Conservation (phyloP, 2,888 invertebrate species). For the Cerastis leucographa region DNA sequence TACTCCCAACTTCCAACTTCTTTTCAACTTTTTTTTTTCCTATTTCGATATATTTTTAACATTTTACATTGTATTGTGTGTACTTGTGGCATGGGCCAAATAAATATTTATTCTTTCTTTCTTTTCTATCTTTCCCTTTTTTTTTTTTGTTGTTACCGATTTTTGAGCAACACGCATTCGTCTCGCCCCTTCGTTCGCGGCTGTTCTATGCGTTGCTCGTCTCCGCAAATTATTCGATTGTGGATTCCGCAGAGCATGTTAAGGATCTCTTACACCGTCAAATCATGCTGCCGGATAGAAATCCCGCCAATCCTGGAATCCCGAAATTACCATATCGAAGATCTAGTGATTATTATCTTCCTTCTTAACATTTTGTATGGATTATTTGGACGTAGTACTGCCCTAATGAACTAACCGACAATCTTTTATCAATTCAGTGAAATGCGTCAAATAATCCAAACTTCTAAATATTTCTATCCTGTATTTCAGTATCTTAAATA, state of each 20-base stretch:
- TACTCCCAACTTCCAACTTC: neutral
- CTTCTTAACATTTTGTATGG: too few relatives aligned
- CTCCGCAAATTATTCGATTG: conserved; percentile 13
- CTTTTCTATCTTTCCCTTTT: too few relatives aligned
- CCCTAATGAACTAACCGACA: neutral
- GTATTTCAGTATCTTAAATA: neutral
- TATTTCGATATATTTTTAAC: too few relatives aligned
- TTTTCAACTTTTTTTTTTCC: neutral
- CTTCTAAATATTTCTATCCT: neutral
- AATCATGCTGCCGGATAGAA: conserved; percentile 7
- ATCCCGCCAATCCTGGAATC: neutral
- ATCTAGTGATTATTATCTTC: neutral
- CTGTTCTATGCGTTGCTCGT: conserved; percentile 3
- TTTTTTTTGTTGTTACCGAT: neutral
- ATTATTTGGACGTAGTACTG: neutral
- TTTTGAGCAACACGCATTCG: neutral
- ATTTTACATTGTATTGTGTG: too few relatives aligned
- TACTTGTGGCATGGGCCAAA: too few relatives aligned
- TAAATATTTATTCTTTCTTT: too few relatives aligned
- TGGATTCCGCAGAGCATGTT: neutral
- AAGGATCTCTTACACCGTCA: neutral
- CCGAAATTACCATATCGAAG: too few relatives aligned
- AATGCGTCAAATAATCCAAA: neutral
- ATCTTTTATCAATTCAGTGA: neutral
- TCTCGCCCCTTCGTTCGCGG: neutral